A percentile compares a stretch with the other conserved stretches of the same genome.
phyloP scores from a whole-genome alignment of 2,797 vertebrate genomes.

The Acipenser ruthenus region DNA sequence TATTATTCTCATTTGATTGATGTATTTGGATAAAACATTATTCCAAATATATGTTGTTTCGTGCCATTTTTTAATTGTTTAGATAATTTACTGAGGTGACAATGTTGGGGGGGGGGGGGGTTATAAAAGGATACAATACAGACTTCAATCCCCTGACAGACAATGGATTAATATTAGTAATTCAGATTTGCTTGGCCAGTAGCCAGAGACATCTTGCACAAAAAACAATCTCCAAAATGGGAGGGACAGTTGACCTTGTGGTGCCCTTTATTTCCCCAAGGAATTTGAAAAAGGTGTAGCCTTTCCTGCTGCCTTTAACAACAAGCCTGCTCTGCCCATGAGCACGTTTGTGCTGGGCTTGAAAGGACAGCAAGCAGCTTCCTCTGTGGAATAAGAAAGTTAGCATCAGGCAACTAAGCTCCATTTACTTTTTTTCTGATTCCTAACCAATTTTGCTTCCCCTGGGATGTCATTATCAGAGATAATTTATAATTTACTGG shows the following conservation, averaged over 20 bases:
- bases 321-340: constrained; percentile 32
- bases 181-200: constrained; percentile 25
- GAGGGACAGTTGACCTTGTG: constrained; percentile 40
- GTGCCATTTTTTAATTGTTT: too few species aligned
- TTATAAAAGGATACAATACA: constrained; percentile 14
- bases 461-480: constrained; percentile 35
- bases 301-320: constrained; percentile 55
- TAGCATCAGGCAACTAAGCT: constrained; percentile 27
- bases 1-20: too few species aligned
- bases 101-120: too few species aligned
- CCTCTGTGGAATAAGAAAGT: constrained; percentile 28
- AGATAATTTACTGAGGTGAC: too few species aligned
- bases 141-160: constrained; percentile 18
- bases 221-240: constrained; percentile 11
- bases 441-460: constrained; percentile 26
- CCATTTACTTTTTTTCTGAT: constrained; percentile 32
- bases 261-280: constrained; percentile 55
- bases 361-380: constrained; percentile 29
- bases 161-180: constrained; percentile 19
- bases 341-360: constrained; percentile 25
- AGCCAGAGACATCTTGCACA: constrained; percentile 27
- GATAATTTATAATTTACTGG: constrained; percentile 23
- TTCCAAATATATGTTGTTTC: too few species aligned
- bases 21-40: too few species aligned
- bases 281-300: constrained; percentile 42